Base-by-base conservation (phyloP, 2,888 invertebrate species). In the Leptodirus hochenwartii region DNA sequence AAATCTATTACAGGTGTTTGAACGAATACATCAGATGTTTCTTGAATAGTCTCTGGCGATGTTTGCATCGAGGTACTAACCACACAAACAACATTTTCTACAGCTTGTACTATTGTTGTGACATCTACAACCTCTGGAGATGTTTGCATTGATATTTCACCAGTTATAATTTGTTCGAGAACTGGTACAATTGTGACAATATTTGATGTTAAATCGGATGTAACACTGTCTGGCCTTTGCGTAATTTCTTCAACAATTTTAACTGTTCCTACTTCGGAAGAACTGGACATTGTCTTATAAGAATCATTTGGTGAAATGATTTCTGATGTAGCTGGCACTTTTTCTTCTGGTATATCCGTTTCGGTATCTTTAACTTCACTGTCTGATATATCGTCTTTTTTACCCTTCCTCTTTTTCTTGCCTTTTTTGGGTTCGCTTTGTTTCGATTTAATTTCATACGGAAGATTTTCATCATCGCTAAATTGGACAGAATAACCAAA, bases 221-320 rank as follows among this genome's bases (percentile, higher is more conserved):
- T 58, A 37, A 62, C 59, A 41, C 66, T 62, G 39, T 59, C 62
- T 11, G 66, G 63, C 31, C 67, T 59, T 12, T 62, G 59, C 23
- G 66, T 51, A 5, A 73, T 60, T 56, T 76, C 73, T 54, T 76
- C 73, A 8, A 76, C 49, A 16, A 76, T 59, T 56, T 72, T 75
- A 0, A 74, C 69, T 4, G 66, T 62, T 12, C 58, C 59, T 3
- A 64, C 59, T 31, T 67, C 65, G 6, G 68, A 64, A 27, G 54
- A 56, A 40, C 67, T 66, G 35, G 67, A 67, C 32, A 70, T 54
- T 3, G 65, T 65, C 40, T 59, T 64, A 37, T 62, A 68, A 4
- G 69, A 66, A 41, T 68, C 69, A 36, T 65, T 62, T 34, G 58
- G 59, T 2, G 66, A 67, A 15, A 41, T 17, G 3, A 69, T 54